Base-by-base conservation (phyloP, 2,888 invertebrate genomes). In the Trichogramma dendrolimi region DNA sequence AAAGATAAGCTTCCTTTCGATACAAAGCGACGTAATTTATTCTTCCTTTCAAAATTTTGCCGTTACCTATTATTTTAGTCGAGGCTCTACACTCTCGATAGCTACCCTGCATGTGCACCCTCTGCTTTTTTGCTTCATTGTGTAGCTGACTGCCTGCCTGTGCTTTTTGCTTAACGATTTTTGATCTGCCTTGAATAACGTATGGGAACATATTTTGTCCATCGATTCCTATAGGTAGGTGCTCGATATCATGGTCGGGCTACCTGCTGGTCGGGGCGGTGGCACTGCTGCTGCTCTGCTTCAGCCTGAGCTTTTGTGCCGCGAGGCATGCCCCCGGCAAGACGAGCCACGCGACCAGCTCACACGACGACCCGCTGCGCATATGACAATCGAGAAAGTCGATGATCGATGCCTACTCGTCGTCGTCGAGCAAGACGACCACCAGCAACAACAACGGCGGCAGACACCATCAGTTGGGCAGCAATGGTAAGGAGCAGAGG, bases 211-310 rank as follows among this genome's bases (percentile, higher is more conserved):
- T 27, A 27, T 27, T 27, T 27, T 27, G 1, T 27, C 27, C 27
- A 27, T 27, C 27, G 27, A 27, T 27, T 27, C 27, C 72, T 74
- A 60, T 81, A 84, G 84, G 84, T 64, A 81, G 81, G 59, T 85
- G 85, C 70, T 81, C 83, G 68, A 75, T 84, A 61, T 84, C 84
- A 63, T 84, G 84, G 83, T 84, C 84, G 60, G 80, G 81, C 64
- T 83, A 84, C 75, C 78, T 84, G 68, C 78, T 85, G 68, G 79
- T 81, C 41, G 79, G 80, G 62, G 82, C 83, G 44, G 82, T 83
- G 64, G 79, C 80, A 39, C 76, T 84, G 44, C 79, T 84, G 66
- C 72, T 84, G 70, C 72, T 83, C 62, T 84, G 84, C 76, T 83
- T 83, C 73, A 80, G 81, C 60, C 77, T 85, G 72, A 84, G 83